Conservation (phyloP, 37 sponge, comb jelly and placozoan species). For the Spongilla lacustris region DNA sequence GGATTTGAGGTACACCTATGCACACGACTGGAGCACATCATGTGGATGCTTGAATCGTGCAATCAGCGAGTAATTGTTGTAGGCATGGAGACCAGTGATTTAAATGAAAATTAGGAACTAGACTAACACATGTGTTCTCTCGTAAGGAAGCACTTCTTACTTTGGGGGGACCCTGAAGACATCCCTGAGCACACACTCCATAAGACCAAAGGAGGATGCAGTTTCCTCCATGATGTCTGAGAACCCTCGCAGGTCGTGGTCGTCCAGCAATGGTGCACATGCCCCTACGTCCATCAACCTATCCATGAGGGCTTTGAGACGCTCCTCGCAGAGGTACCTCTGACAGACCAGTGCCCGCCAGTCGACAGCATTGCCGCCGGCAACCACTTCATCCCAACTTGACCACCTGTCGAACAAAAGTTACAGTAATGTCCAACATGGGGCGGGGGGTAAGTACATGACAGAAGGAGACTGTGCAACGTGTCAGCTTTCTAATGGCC, state of each 20-base stretch:
- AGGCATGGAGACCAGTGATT: too few species aligned
- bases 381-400: neutral
- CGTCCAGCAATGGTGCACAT: constrained; percentile 7
- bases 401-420: constrained; percentile 3
- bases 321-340: constrained; percentile 18
- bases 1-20: too few species aligned
- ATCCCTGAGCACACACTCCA: constrained; percentile 26
- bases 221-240: neutral
- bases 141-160: too few species aligned
- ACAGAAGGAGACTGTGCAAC: too few species aligned
- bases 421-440: neutral
- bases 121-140: too few species aligned
- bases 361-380: neutral
- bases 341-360: constrained; percentile 14
- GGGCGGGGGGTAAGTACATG: too few species aligned
- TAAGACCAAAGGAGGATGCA: neutral
- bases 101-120: too few species aligned
- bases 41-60: too few species aligned
- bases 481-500: too few species aligned
- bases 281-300: neutral
- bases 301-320: neutral
- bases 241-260: constrained; percentile 19
- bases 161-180: neutral
- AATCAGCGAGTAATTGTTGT: too few species aligned
- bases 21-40: too few species aligned